These are phyloP conservation scores for Drosophila diplacantha DNA, from an alignment of 2,888 invertebrate genomes.

Conservation along the genomic window DNA sequence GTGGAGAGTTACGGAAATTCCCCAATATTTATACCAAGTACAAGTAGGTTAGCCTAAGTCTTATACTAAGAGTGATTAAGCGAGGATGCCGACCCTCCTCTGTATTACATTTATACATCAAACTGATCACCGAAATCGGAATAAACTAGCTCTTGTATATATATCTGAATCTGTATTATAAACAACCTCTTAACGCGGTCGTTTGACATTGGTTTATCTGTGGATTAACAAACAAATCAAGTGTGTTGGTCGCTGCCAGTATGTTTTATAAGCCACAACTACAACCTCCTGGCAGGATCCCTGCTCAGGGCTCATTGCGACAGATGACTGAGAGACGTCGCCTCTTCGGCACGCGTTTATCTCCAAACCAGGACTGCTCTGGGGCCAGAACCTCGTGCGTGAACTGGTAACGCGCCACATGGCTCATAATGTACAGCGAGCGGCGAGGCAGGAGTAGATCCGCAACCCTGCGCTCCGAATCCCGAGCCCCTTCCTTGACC, in stretches of 20 bases:
- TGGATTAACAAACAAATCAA: too few relatives aligned
- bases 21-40: constrained; percentile 29
- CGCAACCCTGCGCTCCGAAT: constrained; percentile 79
- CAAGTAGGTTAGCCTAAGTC: constrained; percentile 17
- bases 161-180: not conserved
- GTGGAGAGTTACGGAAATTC: not conserved
- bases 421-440: constrained; percentile 95
- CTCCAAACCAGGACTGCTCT: constrained; percentile 83
- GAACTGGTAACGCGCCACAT: constrained; percentile 89
- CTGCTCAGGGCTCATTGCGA: constrained; percentile 82
- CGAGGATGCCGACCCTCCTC: constrained; percentile 1
- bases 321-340: constrained; percentile 90
- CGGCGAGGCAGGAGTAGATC: constrained; percentile 87
- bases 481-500: constrained; percentile 79
- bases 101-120: constrained; percentile 24
- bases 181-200: not conserved
- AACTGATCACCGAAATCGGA: constrained; percentile 23
- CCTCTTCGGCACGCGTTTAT: constrained; percentile 79
- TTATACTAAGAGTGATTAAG: constrained; percentile 12
- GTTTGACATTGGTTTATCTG: too few relatives aligned
- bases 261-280: not conserved
- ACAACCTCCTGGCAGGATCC: not conserved
- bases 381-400: constrained; percentile 91
- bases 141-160: constrained; percentile 29
- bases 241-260: too few relatives aligned